Base-by-base conservation (phyloP, 1,140 invertebrate species). In the Listronotus bonariensis region DNA sequence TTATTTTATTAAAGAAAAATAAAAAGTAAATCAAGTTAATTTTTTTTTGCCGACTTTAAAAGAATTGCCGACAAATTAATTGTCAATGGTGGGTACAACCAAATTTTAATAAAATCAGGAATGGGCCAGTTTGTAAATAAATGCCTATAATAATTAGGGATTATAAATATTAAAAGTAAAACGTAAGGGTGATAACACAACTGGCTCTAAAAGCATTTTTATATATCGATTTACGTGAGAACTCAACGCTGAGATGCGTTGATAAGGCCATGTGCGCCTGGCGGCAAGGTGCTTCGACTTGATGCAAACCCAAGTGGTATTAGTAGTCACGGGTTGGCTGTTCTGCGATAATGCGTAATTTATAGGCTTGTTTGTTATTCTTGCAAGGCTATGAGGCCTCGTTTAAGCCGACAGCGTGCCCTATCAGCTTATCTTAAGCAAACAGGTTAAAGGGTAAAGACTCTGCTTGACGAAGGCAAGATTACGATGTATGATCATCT, bases 381-480 rank as follows among this genome's bases (percentile, higher is more conserved):
- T 63, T 59, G 36, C 49, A 59, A 54, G 63, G 63, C 51, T 67
- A 57, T 69, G 64, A 67, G 64, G 60, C 54, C 57, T 52, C 53
- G 59, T 64, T 69, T 56, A 67, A 65, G 56, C 67, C 65, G 69
- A 71, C 71, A 71, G 49, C 69, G 69, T 72, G 71, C 67, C 67
- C 59, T 72, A 72, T 72, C 71, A 69, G 59, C 60, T 71, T 69
- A 72, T 72, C 71, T 71, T 56, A 38, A 38, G 38, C 70, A 70
- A 72, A 70, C 70, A 68, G 66, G 66, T 68, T 68, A 36, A 36
- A 36, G 11, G 34, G 34, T 36, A 36, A 36, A 65, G 31, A 34
- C 17, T 18, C 8, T 15, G 17, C 17, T 14, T 17, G 0, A 31
- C 10, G 15, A 17, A 31, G 45, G 8, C 17, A 12, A 31, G 45